phyloP scores from a whole-genome alignment of 2,113 vertebrate species.

The Periophthalmus modestus region DNA sequence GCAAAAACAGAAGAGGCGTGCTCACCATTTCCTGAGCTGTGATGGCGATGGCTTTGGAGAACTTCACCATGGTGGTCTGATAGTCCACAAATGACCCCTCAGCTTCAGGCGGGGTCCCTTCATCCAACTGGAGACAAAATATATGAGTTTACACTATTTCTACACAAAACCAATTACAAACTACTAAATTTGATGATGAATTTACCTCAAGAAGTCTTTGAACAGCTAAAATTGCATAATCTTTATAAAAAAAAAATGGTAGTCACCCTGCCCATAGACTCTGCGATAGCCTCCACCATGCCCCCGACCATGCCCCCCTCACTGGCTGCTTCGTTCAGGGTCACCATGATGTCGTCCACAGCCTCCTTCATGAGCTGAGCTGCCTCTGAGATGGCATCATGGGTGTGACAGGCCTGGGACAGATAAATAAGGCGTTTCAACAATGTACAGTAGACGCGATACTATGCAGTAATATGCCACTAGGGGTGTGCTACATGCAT shows the following conservation, averaged over 20 bases:
- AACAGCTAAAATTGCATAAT: no score
- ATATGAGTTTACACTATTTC: neutral
- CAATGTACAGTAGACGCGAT: neutral
- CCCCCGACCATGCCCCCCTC: conserved; percentile 96
- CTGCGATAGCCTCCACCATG: conserved; percentile 95
- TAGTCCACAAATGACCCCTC: conserved; percentile 97
- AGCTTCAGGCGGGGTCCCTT: conserved; percentile 91
- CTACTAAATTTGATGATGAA: neutral
- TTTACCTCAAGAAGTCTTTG: no score
- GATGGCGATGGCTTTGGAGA: conserved; percentile 95
- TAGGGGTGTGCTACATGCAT: no score
- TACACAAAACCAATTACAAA: neutral
- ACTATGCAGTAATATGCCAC: no score
- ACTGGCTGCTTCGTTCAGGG: conserved; percentile 94
- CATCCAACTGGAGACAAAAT: conserved; percentile 82
- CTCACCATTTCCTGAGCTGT: conserved; percentile 99
- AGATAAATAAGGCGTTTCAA: conserved; percentile 37
- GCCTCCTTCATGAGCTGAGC: conserved; percentile 97
- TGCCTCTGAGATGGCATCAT: conserved; percentile 92
- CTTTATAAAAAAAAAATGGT: no score
- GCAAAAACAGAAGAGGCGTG: neutral
- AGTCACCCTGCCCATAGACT: conserved; percentile 92
- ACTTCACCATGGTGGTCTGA: conserved; percentile 98
- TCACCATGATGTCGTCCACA: conserved; percentile 98
- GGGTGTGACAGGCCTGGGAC: conserved; percentile 90